Evolutionary conservation across 1,140 invertebrate genomes (phyloP).

Genomic region (Eriosoma lanigerum): DNA sequence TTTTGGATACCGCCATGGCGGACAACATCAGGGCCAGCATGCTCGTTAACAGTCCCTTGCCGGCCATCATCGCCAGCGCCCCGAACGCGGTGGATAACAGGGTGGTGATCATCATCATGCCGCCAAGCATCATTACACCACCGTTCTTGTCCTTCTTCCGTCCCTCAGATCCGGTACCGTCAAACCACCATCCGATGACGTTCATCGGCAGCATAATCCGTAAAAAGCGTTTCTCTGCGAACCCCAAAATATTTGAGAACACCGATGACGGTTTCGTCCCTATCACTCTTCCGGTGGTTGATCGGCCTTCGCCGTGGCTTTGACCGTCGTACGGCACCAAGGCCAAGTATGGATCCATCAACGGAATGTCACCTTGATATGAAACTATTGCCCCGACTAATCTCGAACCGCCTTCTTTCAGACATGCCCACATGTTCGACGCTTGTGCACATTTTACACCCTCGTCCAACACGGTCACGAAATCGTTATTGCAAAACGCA

Average conservation of each 20-base stretch:
- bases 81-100: constrained; percentile 53
- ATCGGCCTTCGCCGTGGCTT: not conserved
- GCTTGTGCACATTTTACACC: not conserved
- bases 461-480: not conserved
- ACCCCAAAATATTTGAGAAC: not conserved
- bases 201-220: not conserved
- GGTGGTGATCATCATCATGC: constrained; percentile 51
- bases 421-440: constrained; percentile 1
- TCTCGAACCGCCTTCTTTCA: not conserved
- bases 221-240: not conserved
- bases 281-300: no score
- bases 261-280: not conserved
- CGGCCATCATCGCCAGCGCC: constrained; percentile 71
- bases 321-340: not conserved
- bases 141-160: constrained; percentile 54
- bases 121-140: constrained; percentile 51
- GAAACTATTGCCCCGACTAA: not conserved
- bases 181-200: not conserved
- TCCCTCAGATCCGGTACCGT: not conserved
- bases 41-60: constrained; percentile 80
- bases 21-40: constrained; percentile 72
- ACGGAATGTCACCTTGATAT: constrained; percentile 19
- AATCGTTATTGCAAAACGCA: not conserved
- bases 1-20: constrained; percentile 59
- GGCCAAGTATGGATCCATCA: constrained; percentile 15